Evolutionary conservation across 1,140 invertebrate genomes (phyloP).

Genomic region (Maniola jurtina): DNA sequence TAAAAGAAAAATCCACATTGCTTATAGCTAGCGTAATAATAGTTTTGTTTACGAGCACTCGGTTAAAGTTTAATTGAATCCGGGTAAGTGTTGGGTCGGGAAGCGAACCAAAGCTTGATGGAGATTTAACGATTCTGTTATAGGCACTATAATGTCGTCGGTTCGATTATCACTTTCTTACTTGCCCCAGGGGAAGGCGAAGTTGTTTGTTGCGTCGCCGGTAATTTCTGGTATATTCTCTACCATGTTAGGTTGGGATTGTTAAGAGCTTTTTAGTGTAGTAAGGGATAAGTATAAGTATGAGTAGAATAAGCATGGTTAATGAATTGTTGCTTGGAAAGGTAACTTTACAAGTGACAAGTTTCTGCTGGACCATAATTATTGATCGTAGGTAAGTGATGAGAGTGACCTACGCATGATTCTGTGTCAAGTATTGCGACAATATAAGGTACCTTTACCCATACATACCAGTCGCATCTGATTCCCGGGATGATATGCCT

Average conservation of each 20-base stretch:
- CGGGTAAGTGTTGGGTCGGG: conserved; percentile 45
- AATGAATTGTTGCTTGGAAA: background rate
- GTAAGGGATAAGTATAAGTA: background rate
- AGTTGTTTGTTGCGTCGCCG: conserved; percentile 17
- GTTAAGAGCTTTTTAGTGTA: conserved; percentile 25
- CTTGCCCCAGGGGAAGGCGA: conserved; percentile 33
- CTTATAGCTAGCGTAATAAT: conserved; percentile 39
- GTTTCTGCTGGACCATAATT: no score
- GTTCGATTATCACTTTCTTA: conserved; percentile 53
- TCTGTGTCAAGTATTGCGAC: no score
- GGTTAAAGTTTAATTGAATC: conserved; percentile 72
- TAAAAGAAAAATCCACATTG: background rate
- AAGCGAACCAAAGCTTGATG: conserved; percentile 47
- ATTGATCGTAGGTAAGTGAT: no score
- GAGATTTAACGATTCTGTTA: conserved; percentile 55
- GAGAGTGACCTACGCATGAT: no score
- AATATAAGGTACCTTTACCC: no score
- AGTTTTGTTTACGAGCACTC: conserved; percentile 68
- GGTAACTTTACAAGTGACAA: no score
- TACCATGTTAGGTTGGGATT: background rate
- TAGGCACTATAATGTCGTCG: conserved; percentile 35
- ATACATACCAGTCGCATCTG: no score
- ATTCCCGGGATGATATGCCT: no score
- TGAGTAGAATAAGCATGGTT: background rate
- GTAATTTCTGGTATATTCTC: conserved; percentile 15